These are phyloP conservation scores for Conchocele bisecta DNA, from an alignment of 2,888 invertebrate species.

Conservation along the genomic window DNA sequence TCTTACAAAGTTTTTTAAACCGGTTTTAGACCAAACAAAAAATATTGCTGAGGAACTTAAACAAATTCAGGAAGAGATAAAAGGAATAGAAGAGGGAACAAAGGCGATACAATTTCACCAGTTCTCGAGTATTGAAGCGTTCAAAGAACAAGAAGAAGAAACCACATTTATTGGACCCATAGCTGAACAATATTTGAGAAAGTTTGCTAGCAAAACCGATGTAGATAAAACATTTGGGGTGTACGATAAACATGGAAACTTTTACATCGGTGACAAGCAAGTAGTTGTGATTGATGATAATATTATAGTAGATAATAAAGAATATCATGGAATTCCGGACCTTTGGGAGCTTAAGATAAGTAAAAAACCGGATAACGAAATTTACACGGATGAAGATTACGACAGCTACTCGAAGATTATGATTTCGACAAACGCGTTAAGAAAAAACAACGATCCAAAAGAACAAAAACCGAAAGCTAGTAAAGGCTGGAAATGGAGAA, in stretches of 20 bases:
- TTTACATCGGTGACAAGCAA: constrained; percentile 20
- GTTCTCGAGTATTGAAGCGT: constrained; percentile 8
- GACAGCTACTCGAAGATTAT: constrained; percentile 20
- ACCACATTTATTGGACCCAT: constrained; percentile 21
- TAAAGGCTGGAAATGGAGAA: constrained; percentile 12
- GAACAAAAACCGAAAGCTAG: constrained; percentile 24
- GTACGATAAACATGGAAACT: constrained; percentile 14
- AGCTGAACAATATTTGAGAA: constrained; percentile 23
- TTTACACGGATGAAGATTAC: constrained; percentile 25
- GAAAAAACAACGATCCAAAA: constrained; percentile 10
- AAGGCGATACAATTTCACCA: constrained; percentile 11
- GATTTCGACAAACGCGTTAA: constrained; percentile 13
- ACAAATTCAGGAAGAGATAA: constrained; percentile 7
- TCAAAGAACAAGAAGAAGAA: constrained; percentile 9
- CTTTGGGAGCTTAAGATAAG: constrained; percentile 23
- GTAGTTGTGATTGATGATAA: constrained; percentile 18
- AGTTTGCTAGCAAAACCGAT: constrained; percentile 1
- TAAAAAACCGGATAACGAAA: constrained; percentile 13
- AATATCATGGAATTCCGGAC: constrained; percentile 26
- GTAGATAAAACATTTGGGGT: not conserved
- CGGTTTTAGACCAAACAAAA: constrained; percentile 7
- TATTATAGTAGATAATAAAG: constrained; percentile 13
- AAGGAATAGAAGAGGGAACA: not conserved
- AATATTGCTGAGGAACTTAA: not conserved
- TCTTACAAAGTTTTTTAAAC: constrained; percentile 6